A percentile compares a stretch with the other conserved stretches of the same genome.
phyloP scores from a whole-genome alignment of 2,113 vertebrate species.

The Silurus glanis region DNA sequence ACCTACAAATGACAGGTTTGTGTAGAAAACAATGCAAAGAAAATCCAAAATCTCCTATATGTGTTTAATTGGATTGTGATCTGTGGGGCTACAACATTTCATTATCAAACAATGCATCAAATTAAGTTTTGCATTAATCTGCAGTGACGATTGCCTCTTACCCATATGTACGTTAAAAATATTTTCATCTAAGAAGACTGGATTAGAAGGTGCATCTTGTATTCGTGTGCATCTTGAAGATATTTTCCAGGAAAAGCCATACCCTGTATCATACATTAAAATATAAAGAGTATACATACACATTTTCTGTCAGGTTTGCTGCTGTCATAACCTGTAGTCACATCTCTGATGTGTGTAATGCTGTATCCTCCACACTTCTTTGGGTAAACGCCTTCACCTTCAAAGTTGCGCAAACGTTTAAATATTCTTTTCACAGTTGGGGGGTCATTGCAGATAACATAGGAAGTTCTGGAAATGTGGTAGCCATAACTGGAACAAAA shows the following conservation, averaged over 20 bases:
- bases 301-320: conserved; percentile 78
- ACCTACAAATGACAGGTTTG: no score
- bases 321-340: conserved; percentile 92
- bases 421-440: conserved; percentile 86
- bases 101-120: not conserved
- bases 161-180: not conserved
- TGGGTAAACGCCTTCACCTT: conserved; percentile 76
- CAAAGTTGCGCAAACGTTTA: conserved; percentile 81
- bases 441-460: conserved; percentile 88
- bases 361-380: conserved; percentile 73
- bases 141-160: not conserved
- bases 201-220: not conserved
- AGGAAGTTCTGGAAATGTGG: conserved; percentile 89
- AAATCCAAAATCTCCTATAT: not conserved
- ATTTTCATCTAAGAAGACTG: not conserved
- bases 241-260: not conserved
- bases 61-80: not conserved
- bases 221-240: not conserved
- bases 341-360: conserved; percentile 80
- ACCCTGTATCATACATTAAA: not conserved
- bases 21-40: no score
- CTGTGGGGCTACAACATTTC: not conserved
- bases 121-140: not conserved
- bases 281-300: conserved; percentile 63
- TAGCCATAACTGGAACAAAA: conserved; percentile 82